These are phyloP conservation scores for Drosophila littoralis DNA, from an alignment of 1,140 invertebrate species.

Conservation along the genomic window DNA sequence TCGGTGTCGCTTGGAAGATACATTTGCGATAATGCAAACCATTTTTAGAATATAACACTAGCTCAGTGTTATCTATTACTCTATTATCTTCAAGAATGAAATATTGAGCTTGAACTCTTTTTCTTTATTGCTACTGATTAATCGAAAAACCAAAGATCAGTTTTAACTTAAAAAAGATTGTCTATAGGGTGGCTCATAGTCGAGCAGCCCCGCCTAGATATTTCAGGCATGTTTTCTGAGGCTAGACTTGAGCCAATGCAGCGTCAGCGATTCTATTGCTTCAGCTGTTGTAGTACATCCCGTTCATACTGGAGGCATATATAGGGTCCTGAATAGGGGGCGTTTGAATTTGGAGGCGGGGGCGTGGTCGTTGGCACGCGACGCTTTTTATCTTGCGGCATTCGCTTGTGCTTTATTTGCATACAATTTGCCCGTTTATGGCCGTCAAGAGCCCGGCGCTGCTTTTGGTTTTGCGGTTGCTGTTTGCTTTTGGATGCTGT, in stretches of 20 bases:
- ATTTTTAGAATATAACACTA: no score
- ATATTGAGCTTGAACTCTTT: no score
- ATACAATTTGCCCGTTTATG: slow-evolving; percentile 80
- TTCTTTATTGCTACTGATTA: no score
- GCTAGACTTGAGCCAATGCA: slow-evolving; percentile 51
- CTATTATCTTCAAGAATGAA: no score
- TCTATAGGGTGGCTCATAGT: background rate
- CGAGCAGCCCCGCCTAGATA: background rate
- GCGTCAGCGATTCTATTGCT: slow-evolving; percentile 57
- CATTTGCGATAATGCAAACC: no score
- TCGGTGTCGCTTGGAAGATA: no score
- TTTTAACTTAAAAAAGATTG: background rate
- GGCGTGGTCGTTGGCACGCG: slow-evolving; percentile 12
- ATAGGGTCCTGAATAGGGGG: background rate
- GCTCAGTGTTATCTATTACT: no score
- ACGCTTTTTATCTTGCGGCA: slow-evolving; percentile 59
- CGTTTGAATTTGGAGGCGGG: slow-evolving; percentile 3
- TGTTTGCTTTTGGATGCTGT: slow-evolving; percentile 8
- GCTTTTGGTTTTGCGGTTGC: slow-evolving; percentile 17
- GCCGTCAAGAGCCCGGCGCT: slow-evolving; percentile 47
- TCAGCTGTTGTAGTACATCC: slow-evolving; percentile 35
- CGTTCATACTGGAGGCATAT: background rate
- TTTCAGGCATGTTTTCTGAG: slow-evolving; percentile 50
- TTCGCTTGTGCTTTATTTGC: slow-evolving; percentile 72
- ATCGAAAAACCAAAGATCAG: no score